Conservation (phyloP, 2,113 vertebrate species). For the Mustela lutreola region DNA sequence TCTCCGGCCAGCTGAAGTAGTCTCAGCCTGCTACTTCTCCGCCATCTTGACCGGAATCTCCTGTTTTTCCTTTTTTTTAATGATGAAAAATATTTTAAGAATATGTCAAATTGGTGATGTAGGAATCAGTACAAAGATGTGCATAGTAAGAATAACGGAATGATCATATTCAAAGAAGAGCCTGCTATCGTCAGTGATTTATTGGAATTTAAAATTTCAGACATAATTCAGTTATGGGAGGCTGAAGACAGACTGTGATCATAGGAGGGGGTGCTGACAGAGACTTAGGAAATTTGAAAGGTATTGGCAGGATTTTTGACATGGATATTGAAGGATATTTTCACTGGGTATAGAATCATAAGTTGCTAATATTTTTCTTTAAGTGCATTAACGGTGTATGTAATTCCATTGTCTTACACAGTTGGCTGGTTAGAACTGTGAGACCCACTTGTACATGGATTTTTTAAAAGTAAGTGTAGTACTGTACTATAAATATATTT, state of each 20-base stretch:
- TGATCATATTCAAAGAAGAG: not conserved
- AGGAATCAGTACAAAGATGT: not conserved
- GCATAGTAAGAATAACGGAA: not conserved
- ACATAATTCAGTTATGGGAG: not conserved
- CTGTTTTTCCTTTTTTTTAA: not conserved
- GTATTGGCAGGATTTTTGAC: not conserved
- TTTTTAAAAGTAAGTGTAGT: not conserved
- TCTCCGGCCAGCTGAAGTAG: no score
- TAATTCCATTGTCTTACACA: not conserved
- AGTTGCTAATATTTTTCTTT: constrained; percentile 2
- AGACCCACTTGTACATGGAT: not conserved
- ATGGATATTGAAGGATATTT: not conserved
- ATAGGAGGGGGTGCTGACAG: not conserved
- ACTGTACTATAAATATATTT: not conserved
- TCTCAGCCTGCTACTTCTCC: no score
- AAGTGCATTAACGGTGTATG: not conserved
- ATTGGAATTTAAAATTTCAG: not conserved
- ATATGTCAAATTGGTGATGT: not conserved
- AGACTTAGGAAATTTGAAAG: not conserved
- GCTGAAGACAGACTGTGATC: not conserved
- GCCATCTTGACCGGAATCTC: no score
- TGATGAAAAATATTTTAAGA: not conserved
- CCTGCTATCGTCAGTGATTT: not conserved
- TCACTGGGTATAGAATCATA: not conserved
- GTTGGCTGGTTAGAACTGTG: not conserved